These are phyloP conservation scores for Phytoseiulus persimilis DNA, from an alignment of 2,888 invertebrate genomes.

Conservation along the genomic window DNA sequence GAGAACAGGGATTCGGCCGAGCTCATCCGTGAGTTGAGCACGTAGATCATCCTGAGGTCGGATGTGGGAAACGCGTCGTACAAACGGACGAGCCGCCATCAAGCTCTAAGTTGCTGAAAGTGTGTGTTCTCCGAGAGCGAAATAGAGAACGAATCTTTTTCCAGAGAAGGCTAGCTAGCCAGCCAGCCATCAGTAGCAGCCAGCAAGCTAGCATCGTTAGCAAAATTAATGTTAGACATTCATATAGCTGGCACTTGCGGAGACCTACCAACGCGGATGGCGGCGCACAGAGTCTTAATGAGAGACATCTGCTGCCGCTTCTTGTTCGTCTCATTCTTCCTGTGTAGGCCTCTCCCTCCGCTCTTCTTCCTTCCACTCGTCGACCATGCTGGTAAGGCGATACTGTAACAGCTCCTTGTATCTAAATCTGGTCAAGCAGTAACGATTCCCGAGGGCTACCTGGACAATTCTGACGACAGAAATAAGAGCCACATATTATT, in stretches of 20 bases:
- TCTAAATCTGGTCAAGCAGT: conserved; percentile 5
- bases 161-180: neutral
- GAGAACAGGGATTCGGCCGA: neutral
- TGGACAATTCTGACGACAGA: neutral
- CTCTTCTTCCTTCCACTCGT: neutral
- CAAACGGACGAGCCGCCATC: neutral
- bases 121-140: neutral
- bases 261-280: conserved; percentile 12
- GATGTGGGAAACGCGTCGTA: neutral
- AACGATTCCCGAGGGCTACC: neutral
- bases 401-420: conserved; percentile 5
- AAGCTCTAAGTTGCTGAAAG: neutral
- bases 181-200: neutral
- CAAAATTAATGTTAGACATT: conserved; percentile 38
- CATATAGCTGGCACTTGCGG: conserved; percentile 35
- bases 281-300: conserved; percentile 28
- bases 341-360: neutral
- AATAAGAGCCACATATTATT: neutral
- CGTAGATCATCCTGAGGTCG: neutral
- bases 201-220: conserved; percentile 18
- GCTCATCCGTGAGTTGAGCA: neutral
- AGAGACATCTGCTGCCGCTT: conserved; percentile 31
- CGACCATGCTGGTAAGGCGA: neutral
- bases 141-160: neutral
- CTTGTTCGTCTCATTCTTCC: neutral